These are phyloP conservation scores for Seira musarum DNA, from an alignment of 2,888 invertebrate species.

Conservation along the genomic window DNA sequence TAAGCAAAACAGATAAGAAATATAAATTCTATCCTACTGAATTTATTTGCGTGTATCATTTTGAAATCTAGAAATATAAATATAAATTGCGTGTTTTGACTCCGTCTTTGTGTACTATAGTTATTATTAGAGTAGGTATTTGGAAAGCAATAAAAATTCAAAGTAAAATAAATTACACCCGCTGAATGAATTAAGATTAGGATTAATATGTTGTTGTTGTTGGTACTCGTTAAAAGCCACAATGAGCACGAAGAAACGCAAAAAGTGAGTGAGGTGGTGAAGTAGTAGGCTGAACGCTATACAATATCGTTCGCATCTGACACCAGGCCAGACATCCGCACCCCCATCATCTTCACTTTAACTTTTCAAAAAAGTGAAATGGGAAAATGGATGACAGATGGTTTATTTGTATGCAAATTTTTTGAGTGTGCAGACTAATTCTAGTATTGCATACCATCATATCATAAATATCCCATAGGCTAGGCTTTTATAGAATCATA, in stretches of 20 bases:
- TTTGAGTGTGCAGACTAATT: constrained; percentile 54
- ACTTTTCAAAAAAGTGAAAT: constrained; percentile 26
- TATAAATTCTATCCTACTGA: too few species aligned
- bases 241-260: constrained; percentile 13
- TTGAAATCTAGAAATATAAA: constrained; percentile 32
- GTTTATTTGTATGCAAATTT: constrained; percentile 65
- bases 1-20: too few species aligned
- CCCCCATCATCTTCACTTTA: constrained; percentile 33
- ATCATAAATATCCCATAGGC: not conserved
- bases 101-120: too few species aligned
- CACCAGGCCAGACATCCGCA: too few species aligned
- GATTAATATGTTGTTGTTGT: constrained; percentile 31
- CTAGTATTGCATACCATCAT: constrained; percentile 44
- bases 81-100: constrained; percentile 53
- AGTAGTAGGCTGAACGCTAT: constrained; percentile 27
- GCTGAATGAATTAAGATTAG: constrained; percentile 15
- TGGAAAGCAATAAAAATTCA: not conserved
- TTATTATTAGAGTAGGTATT: too few species aligned
- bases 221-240: not conserved
- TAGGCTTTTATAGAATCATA: not conserved
- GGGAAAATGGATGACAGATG: constrained; percentile 62
- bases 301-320: constrained; percentile 1
- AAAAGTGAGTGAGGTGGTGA: constrained; percentile 32
- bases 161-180: not conserved
- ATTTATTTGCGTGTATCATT: too few species aligned